Base-by-base conservation (phyloP, 2,888 invertebrate species). In the Diachrysia chrysitis region DNA sequence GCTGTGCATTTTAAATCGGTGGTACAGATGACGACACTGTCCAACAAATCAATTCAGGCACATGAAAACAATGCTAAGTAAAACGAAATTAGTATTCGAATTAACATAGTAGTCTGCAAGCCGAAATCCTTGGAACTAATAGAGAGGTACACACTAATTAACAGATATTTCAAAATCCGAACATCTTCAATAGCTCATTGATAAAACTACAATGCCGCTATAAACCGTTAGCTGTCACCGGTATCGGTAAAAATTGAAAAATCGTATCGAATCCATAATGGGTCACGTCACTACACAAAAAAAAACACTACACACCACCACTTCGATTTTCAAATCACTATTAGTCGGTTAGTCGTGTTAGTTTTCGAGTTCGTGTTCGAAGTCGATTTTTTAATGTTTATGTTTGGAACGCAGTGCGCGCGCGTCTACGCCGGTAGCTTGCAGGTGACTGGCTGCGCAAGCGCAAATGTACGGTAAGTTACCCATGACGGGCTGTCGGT, bases 391-490 rank as follows among this genome's bases (percentile, higher is more conserved):
- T 79, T 5, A 76, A 76, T 71, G 79, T 76, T 79, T 77, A 63
- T 81, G 73, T 82, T 75, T 73, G 56, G 73, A 82, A 80, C 83
- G 83, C 84, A 82, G 83, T 83, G 89, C 92, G 90, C 92, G 94
- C 87, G 93, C 93, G 91, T 83, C 82, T 78, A 76, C 82, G 85
- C 87, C 92, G 92, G 90, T 84, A 84, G 91, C 90, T 89, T 84
- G 88, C 95, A 95, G 95, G 94, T 94, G 94, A 95, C 95, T 95
- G 94, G 87, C 87, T 70, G 85, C 85, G 87, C 86, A 57, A 61
- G 83, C 86, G 86, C 86, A 84, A 76, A 81, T 84, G 81, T 84
- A 85, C 81, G 81, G 81, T 82, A 84, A 86, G 77, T 85, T 88
- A 88, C 87, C 91, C 91, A 88, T 92, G 92, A 92, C 92, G 90